phyloP scores from a whole-genome alignment of 2,888 invertebrate species.

The Drepana falcataria region DNA sequence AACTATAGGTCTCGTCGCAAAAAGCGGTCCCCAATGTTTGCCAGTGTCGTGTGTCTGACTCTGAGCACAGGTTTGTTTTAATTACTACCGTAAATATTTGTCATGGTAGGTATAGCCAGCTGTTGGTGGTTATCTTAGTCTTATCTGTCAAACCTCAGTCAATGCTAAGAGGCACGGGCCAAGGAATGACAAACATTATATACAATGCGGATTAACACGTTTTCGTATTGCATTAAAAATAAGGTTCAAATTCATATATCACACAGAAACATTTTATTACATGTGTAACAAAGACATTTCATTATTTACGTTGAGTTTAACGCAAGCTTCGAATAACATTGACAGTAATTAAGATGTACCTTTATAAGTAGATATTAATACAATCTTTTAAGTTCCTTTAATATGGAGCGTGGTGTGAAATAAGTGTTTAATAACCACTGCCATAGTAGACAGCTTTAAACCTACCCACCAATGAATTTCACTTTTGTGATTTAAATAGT shows the following conservation, averaged over 20 bases:
- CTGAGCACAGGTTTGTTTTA: slow-evolving; percentile 57
- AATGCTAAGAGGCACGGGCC: slow-evolving; percentile 68
- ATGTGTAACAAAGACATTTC: neutral
- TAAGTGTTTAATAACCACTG: too few relatives aligned
- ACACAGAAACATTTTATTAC: neutral
- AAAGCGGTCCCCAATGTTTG: slow-evolving; percentile 47
- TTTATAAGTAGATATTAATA: too few relatives aligned
- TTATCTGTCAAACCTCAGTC: slow-evolving; percentile 78
- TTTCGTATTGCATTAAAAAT: slow-evolving; percentile 3
- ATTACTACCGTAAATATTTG: slow-evolving; percentile 71
- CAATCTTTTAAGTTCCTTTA: too few relatives aligned
- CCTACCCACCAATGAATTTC: too few relatives aligned
- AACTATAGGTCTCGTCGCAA: slow-evolving; percentile 37
- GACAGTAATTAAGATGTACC: neutral
- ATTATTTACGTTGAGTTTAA: neutral
- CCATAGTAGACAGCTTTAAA: too few relatives aligned
- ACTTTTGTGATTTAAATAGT: too few relatives aligned
- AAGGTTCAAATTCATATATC: neutral
- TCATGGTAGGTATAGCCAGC: slow-evolving; percentile 51
- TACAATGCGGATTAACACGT: slow-evolving; percentile 17
- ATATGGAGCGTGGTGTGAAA: too few relatives aligned
- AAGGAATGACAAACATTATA: slow-evolving; percentile 33
- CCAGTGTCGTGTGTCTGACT: slow-evolving; percentile 43
- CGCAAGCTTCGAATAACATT: neutral
- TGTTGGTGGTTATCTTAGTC: slow-evolving; percentile 64